A percentile compares a stretch with the other conserved stretches of the same genome.
Conservation (phyloP, 53 echinoderm and acorn worm genomes). For the Echinometra lucunter region DNA sequence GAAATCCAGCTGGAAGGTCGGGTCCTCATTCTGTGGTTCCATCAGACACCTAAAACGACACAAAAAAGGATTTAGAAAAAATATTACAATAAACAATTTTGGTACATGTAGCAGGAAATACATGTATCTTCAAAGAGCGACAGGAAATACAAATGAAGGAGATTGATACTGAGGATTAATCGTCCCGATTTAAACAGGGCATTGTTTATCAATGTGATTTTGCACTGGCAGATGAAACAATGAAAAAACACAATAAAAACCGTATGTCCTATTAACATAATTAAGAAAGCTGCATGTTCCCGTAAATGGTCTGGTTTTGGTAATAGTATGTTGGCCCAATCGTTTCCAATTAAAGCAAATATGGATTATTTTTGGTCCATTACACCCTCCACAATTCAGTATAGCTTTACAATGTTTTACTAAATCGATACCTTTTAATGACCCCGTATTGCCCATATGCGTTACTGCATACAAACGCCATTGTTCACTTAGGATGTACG, state of each 20-base stretch:
- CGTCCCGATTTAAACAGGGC: not conserved
- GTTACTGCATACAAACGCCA: not conserved
- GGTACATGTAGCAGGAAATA: no score
- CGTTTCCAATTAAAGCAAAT: no score
- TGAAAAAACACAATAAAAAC: not conserved
- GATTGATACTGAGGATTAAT: not conserved
- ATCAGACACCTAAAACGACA: slow-evolving; percentile 77
- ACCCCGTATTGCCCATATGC: not conserved
- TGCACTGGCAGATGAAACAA: not conserved
- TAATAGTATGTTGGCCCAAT: not conserved
- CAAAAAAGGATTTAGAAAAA: not conserved
- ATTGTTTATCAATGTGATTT: not conserved
- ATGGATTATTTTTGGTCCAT: no score
- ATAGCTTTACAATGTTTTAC: no score
- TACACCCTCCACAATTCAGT: no score
- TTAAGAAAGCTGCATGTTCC: not conserved
- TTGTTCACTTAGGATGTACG: not conserved
- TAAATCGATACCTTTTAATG: not conserved
- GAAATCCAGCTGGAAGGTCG: slow-evolving; percentile 83
- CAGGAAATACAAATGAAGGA: no score
- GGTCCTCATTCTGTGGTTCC: slow-evolving; percentile 84
- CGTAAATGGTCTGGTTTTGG: not conserved
- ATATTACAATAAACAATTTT: no score
- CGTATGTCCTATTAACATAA: not conserved
- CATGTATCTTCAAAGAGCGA: no score